Conservation (phyloP, 1,140 invertebrate species). For the Drosophila saltans region DNA sequence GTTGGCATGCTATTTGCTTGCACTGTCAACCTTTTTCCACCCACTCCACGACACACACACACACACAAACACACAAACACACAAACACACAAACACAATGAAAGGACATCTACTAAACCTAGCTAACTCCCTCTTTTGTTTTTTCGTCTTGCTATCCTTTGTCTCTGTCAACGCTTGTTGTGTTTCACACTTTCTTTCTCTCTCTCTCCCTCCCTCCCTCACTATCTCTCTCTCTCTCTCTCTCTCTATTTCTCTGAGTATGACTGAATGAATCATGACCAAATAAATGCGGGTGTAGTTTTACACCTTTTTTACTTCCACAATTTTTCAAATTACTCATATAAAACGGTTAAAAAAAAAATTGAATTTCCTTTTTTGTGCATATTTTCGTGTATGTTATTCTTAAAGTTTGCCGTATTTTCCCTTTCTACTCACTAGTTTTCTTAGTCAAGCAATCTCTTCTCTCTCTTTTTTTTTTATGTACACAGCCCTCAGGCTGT, state of each 20-base stretch:
- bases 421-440: background rate
- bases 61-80: background rate
- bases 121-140: background rate
- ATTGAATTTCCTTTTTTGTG: conserved; percentile 1
- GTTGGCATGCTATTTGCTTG: conserved; percentile 61
- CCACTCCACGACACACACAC: background rate
- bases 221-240: no score
- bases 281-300: conserved; percentile 2
- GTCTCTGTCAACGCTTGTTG: conserved; percentile 5
- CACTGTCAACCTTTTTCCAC: conserved; percentile 10
- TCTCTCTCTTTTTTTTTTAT: conserved; percentile 39
- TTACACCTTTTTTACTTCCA: background rate
- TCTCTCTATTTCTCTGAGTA: no score
- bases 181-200: background rate
- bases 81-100: background rate
- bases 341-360: background rate
- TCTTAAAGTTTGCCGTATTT: background rate
- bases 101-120: conserved; percentile 20
- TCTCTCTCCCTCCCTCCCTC: no score
- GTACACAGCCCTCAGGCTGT: conserved; percentile 13
- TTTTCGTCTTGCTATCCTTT: background rate
- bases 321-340: background rate
- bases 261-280: background rate
- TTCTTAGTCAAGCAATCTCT: background rate
- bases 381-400: background rate